Evolutionary conservation across 2,113 vertebrate species (phyloP), one percentile per base, ranked within the genome.

Genomic region (Lampris megalopsis): DNA sequence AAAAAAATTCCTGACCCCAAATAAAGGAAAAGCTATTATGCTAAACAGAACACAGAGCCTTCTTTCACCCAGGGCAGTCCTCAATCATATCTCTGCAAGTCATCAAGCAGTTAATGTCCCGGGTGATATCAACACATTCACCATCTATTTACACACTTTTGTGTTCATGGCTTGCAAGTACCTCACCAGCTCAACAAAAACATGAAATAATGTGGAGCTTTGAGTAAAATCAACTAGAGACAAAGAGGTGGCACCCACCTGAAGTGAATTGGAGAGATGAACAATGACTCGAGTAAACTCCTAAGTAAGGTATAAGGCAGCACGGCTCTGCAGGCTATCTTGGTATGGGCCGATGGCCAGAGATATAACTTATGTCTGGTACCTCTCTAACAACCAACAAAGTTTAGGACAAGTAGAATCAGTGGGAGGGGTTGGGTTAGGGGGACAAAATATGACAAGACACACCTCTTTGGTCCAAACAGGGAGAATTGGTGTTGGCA

Each of bases 391-490:
- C 77, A 73, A 77, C 47, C 83, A 81, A 80, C 63, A 66, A 88
- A 86, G 82, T 88, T 89, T 82, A 70, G 84, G 89, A 87, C 89
- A 82, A 62, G 72, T 71, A 89, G 79, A 81, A 83, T 85, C 71
- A 43, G 73, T 90, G 92, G 92, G 91, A 87, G 89, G 91, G 87
- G 89, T 86, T 73, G 83, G 24, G 0, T 24, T 24, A 24, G 24
- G 24, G 83, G 76, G 83, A 64, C 69, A 87, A 84, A 65, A 68
- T 84, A 82, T 74, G 58, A 7, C 74, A 88, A 85, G 90, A 91
- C 91, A 93, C 93, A 81, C 94, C 93, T 87, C 90, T 88, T 82
- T 78, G 57, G 68, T 65, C 71, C 80, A 66, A 57, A 60, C 68
- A 84, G 73, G 77, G 43, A 40, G 38, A 78, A 47, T 41, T 61